phyloP scores from a whole-genome alignment of 2,888 invertebrate genomes.

The Ormia ochracea region DNA sequence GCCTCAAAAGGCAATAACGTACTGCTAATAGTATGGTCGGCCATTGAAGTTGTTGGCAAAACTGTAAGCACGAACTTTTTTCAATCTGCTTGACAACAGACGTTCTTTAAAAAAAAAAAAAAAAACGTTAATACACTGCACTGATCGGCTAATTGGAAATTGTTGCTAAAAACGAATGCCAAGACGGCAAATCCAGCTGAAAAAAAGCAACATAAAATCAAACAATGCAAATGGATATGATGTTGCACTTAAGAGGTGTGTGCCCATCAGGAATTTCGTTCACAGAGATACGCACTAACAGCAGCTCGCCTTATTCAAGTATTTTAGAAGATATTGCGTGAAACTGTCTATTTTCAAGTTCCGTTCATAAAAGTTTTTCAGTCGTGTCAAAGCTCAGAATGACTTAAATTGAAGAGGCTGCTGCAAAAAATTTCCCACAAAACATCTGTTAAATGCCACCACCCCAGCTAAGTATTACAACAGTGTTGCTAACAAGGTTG shows the following conservation, averaged over 20 bases:
- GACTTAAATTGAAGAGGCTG: too few species aligned
- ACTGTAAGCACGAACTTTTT: not conserved
- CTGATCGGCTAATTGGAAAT: slow-evolving; percentile 36
- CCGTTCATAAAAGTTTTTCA: too few species aligned
- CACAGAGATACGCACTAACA: too few species aligned
- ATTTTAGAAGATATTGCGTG: too few species aligned
- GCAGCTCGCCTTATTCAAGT: too few species aligned
- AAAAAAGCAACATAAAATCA: not conserved
- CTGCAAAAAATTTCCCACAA: too few species aligned
- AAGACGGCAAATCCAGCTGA: slow-evolving; percentile 20
- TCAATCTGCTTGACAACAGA: not conserved
- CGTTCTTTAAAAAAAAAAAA: not conserved
- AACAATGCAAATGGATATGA: not conserved
- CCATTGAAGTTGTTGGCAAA: not conserved
- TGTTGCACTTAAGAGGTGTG: not conserved
- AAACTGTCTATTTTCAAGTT: too few species aligned
- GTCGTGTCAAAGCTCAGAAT: too few species aligned
- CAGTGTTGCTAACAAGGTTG: too few species aligned
- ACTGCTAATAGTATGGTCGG: not conserved
- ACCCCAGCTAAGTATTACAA: too few species aligned
- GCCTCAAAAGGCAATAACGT: not conserved
- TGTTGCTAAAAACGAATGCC: slow-evolving; percentile 41
- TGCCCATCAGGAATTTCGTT: too few species aligned
- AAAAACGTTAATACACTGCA: not conserved
- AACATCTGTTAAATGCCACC: too few species aligned